Percentiles rank a stretch among this genome's conserved stretches.
Evolutionary conservation across 2,113 vertebrate genomes (phyloP).

Genomic region (Gymnobelideus leadbeateri): DNA sequence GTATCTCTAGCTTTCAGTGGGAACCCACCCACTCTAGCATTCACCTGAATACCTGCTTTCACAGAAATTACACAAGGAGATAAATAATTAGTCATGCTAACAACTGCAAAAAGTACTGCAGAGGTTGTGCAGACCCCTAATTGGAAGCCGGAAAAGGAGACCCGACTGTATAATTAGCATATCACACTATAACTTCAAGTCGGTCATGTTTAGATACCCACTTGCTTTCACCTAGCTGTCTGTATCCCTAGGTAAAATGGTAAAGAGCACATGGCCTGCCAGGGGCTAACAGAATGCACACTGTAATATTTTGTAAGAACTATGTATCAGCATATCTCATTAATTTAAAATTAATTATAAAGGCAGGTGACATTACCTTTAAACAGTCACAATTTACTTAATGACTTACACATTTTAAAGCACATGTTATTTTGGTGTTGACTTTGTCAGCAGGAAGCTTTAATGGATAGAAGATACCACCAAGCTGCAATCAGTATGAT

Average conservation of each 20-base stretch:
- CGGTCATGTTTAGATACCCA: constrained; percentile 24
- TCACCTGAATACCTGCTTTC: constrained; percentile 17
- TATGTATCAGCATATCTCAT: not conserved
- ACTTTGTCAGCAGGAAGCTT: not conserved
- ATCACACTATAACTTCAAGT: not conserved
- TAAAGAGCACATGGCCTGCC: not conserved
- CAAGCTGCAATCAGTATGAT: rapidly evolving
- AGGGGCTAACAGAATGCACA: rapidly evolving
- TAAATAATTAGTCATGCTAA: constrained; percentile 55
- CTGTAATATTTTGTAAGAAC: not conserved
- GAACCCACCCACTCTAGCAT: not conserved
- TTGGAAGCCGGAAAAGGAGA: constrained; percentile 36
- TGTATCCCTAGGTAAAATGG: rapidly evolving
- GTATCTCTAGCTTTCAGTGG: not conserved
- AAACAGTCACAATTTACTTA: constrained; percentile 30
- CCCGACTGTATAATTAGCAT: constrained; percentile 52
- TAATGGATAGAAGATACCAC: rapidly evolving
- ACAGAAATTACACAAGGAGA: not conserved
- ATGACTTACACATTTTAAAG: constrained; percentile 37
- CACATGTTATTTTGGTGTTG: constrained; percentile 46
- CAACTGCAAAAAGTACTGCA: not conserved
- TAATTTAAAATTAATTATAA: constrained; percentile 66
- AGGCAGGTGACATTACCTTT: constrained; percentile 45
- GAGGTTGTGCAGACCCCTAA: constrained; percentile 54
- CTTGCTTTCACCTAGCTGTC: constrained; percentile 52